Evolutionary conservation across 2,888 invertebrate genomes (phyloP).

Genomic region (Ectropis crepuscularia): DNA sequence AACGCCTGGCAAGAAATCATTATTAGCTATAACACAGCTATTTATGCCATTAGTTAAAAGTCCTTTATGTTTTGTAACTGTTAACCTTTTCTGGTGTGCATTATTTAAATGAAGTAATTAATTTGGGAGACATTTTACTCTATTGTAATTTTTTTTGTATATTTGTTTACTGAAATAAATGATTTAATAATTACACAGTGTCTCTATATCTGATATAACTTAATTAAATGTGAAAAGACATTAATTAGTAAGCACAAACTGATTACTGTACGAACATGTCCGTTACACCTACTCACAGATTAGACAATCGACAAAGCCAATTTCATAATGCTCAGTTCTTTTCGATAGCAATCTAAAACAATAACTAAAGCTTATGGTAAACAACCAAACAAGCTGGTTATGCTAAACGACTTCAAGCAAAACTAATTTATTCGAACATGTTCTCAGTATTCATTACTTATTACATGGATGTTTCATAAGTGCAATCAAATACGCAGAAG

Average conservation of each 20-base stretch:
- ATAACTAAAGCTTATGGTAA: slow-evolving; percentile 34
- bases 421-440: slow-evolving; percentile 43
- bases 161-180: no score
- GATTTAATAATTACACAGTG: no score
- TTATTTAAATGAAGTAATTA: no score
- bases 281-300: slow-evolving; percentile 18
- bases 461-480: slow-evolving; percentile 33
- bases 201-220: no score
- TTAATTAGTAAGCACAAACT: no score
- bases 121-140: no score
- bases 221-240: neutral
- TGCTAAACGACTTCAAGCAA: slow-evolving; percentile 33
- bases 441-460: slow-evolving; percentile 30
- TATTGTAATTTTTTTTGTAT: no score
- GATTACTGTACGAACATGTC: slow-evolving; percentile 3
- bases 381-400: slow-evolving; percentile 23
- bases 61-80: no score
- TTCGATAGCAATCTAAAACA: slow-evolving; percentile 33
- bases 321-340: slow-evolving; percentile 18
- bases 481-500: slow-evolving; percentile 16
- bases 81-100: no score
- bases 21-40: no score
- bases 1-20: no score
- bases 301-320: slow-evolving; percentile 4
- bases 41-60: no score